A percentile compares a stretch with the other conserved stretches of the same genome.
Conservation (phyloP, 2,113 vertebrate genomes). For the Cavia aperea region DNA sequence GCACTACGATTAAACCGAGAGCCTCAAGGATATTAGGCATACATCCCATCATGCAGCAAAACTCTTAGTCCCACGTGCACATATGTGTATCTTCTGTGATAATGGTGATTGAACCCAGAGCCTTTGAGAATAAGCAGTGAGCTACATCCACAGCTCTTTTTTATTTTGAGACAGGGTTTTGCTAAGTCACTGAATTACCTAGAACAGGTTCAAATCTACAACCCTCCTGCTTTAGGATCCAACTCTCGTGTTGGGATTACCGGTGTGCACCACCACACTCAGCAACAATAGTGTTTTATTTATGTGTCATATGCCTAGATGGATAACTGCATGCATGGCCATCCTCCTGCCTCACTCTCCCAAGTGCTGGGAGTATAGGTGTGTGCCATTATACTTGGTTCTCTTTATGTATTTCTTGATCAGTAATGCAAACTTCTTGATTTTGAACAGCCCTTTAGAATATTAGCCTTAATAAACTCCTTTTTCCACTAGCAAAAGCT, state of each 20-base stretch:
- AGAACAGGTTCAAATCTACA: not conserved
- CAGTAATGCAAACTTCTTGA: not conserved
- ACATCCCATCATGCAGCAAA: not conserved
- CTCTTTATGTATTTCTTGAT: not conserved
- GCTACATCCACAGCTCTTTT: not conserved
- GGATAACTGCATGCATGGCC: not conserved
- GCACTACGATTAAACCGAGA: not conserved
- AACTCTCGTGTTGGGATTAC: not conserved
- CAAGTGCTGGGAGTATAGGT: too few relatives aligned
- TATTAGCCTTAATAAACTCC: not conserved
- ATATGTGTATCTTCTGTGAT: not conserved
- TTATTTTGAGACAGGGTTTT: not conserved
- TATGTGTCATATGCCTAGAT: not conserved
- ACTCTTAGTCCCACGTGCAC: not conserved
- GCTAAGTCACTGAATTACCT: not conserved
- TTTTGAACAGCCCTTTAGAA: constrained; percentile 8
- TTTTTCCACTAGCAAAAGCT: not conserved
- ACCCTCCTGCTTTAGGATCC: not conserved
- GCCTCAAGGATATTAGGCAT: not conserved
- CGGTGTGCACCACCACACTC: not conserved
- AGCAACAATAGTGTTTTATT: not conserved
- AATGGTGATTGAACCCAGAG: not conserved
- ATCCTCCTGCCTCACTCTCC: not conserved
- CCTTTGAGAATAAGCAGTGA: not conserved
- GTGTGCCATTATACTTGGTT: too few relatives aligned